These are phyloP conservation scores for Oryzias woworae DNA, from an alignment of 2,113 vertebrate species.

Conservation along the genomic window DNA sequence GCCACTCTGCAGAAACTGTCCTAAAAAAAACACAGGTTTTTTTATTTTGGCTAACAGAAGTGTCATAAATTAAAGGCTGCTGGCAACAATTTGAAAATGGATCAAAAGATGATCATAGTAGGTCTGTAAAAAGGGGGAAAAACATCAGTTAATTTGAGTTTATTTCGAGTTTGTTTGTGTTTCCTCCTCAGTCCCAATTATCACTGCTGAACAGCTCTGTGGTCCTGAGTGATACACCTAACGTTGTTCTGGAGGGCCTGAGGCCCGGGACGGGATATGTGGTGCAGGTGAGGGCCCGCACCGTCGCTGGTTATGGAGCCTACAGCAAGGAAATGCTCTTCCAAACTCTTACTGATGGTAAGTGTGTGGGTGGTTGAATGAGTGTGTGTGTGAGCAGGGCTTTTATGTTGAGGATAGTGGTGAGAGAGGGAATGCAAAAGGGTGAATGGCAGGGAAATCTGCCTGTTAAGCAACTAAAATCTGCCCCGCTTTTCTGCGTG, in stretches of 20 bases:
- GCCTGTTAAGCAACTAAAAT: slow-evolving; percentile 48
- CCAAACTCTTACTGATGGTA: slow-evolving; percentile 95
- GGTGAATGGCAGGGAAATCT: slow-evolving; percentile 30
- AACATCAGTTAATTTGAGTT: too few species aligned
- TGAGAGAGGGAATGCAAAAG: slow-evolving; percentile 23
- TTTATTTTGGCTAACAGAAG: too few species aligned
- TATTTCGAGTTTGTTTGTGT: not conserved
- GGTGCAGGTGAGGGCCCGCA: slow-evolving; percentile 94
- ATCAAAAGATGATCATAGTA: too few species aligned
- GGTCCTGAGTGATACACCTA: slow-evolving; percentile 89
- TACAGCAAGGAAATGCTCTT: slow-evolving; percentile 98
- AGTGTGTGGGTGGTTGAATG: slow-evolving; percentile 30
- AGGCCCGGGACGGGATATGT: slow-evolving; percentile 90
- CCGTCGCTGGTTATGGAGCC: slow-evolving; percentile 92
- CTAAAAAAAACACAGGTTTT: too few species aligned
- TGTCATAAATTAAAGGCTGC: too few species aligned
- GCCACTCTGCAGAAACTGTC: too few species aligned
- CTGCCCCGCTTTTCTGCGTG: slow-evolving; percentile 33
- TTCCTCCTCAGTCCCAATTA: slow-evolving; percentile 81
- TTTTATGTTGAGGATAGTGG: slow-evolving; percentile 19
- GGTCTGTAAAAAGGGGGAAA: too few species aligned
- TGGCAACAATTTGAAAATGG: too few species aligned
- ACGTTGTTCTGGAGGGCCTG: slow-evolving; percentile 88
- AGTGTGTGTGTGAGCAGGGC: slow-evolving; percentile 7
- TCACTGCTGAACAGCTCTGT: slow-evolving; percentile 90